Percentiles rank a stretch among this genome's conserved stretches.
These are phyloP conservation scores for Halcyon smyrnensis DNA, from an alignment of 2,797 vertebrate species.

Conservation along the genomic window DNA sequence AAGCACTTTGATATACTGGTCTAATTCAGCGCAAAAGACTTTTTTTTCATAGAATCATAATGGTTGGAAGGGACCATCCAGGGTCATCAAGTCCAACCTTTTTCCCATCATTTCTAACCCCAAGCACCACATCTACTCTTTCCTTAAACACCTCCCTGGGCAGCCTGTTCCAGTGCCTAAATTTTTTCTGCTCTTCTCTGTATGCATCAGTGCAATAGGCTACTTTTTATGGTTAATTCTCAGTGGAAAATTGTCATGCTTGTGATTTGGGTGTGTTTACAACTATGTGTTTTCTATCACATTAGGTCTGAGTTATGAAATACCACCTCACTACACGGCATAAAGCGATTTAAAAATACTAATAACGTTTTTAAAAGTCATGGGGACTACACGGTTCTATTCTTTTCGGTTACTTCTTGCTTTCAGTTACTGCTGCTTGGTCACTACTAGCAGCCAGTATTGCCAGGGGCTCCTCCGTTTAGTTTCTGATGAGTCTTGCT, in stretches of 20 bases:
- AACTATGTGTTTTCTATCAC: fast-evolving
- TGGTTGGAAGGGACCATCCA: too few species aligned
- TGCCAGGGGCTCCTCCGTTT: fast-evolving
- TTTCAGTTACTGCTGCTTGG: background rate
- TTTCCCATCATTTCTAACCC: too few species aligned
- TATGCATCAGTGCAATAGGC: background rate
- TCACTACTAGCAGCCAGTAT: fast-evolving
- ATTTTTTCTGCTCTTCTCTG: background rate
- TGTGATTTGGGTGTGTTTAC: background rate
- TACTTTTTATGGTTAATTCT: background rate
- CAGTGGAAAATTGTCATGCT: background rate
- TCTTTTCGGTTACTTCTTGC: background rate
- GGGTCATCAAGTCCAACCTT: too few species aligned
- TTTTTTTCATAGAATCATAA: background rate
- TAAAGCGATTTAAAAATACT: background rate
- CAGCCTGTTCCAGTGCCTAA: too few species aligned
- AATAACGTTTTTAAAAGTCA: fast-evolving
- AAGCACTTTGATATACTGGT: background rate
- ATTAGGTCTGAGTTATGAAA: background rate
- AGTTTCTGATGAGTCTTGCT: background rate
- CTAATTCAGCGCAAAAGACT: background rate
- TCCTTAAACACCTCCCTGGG: too few species aligned
- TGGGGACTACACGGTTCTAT: background rate
- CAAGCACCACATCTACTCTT: too few species aligned
- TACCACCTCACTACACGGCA: fast-evolving